Percentiles rank a stretch among this genome's conserved stretches.
Evolutionary conservation across 1,140 invertebrate genomes (phyloP).

Genomic region (Drosophila navojoa): DNA sequence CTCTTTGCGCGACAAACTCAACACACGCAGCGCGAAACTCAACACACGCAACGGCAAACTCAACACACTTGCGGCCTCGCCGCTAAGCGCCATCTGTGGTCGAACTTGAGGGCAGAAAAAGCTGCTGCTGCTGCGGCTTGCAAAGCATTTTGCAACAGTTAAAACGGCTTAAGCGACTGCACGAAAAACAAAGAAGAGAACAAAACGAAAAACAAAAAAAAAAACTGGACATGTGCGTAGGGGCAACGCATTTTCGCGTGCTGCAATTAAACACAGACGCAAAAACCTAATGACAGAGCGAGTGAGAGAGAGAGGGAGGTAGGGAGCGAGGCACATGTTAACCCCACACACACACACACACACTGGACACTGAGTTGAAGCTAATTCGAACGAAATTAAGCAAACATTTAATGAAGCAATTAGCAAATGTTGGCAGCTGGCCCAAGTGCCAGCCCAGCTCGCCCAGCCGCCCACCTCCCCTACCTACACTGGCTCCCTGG

Average conservation of each 20-base stretch:
- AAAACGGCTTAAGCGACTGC: conserved; percentile 7
- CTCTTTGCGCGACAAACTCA: neutral
- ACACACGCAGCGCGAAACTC: neutral
- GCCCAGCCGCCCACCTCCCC: neutral
- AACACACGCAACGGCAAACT: conserved; percentile 2
- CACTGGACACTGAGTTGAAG: conserved; percentile 41
- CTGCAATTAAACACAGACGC: conserved; percentile 50
- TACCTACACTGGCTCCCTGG: neutral
- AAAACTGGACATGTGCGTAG: neutral
- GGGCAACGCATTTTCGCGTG: conserved; percentile 11
- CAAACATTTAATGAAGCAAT: conserved; percentile 82
- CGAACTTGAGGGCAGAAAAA: conserved; percentile 3
- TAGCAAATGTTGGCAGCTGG: conserved; percentile 64
- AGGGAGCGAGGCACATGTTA: conserved; percentile 8
- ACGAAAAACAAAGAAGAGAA: neutral
- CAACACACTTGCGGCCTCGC: conserved; percentile 12
- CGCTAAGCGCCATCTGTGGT: conserved; percentile 24
- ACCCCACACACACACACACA: neutral
- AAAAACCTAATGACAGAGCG: conserved; percentile 38
- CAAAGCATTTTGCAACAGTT: conserved; percentile 23
- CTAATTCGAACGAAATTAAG: conserved; percentile 82
- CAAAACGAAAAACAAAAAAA: neutral
- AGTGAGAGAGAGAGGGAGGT: neutral
- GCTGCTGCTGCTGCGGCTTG: conserved; percentile 6
- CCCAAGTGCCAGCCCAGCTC: conserved; percentile 1